phyloP scores from a whole-genome alignment of 2,113 vertebrate genomes.

The Geococcyx californianus region DNA sequence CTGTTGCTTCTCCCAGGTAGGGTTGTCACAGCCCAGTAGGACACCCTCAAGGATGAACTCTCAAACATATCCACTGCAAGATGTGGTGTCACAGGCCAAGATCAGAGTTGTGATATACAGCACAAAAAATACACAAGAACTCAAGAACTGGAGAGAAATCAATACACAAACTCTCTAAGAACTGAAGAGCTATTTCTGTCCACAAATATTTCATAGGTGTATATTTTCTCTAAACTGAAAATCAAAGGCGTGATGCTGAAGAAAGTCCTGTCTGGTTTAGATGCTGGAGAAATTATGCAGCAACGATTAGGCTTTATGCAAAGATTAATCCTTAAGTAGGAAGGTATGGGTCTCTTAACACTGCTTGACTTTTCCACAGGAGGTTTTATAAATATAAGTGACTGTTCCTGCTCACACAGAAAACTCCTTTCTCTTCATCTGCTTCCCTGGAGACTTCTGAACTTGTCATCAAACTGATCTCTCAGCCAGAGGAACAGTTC shows the following conservation, averaged over 20 bases:
- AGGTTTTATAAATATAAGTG: constrained; percentile 22
- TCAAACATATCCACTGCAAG: neutral
- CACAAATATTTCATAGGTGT: neutral
- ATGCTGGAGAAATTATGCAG: neutral
- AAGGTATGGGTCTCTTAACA: neutral
- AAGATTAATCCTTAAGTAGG: neutral
- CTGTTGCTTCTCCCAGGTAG: neutral
- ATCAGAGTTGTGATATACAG: neutral
- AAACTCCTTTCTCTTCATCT: constrained; percentile 30
- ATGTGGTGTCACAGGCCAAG: neutral
- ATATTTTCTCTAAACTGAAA: neutral
- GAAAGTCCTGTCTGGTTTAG: constrained; percentile 18
- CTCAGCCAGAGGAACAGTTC: constrained; percentile 36
- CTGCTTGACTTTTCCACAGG: constrained; percentile 36
- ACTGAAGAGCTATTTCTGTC: neutral
- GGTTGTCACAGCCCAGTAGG: neutral
- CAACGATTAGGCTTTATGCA: constrained; percentile 23
- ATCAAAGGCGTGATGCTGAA: neutral
- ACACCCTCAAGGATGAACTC: neutral
- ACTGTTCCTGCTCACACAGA: neutral
- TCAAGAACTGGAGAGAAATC: neutral
- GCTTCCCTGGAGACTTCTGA: constrained; percentile 37
- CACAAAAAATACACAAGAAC: neutral
- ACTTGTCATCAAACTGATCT: constrained; percentile 41
- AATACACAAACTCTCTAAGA: neutral